A percentile compares a stretch with the other conserved stretches of the same genome.
phyloP scores from a whole-genome alignment of 2,797 vertebrate genomes.

The Melanotaenia maccullochi region DNA sequence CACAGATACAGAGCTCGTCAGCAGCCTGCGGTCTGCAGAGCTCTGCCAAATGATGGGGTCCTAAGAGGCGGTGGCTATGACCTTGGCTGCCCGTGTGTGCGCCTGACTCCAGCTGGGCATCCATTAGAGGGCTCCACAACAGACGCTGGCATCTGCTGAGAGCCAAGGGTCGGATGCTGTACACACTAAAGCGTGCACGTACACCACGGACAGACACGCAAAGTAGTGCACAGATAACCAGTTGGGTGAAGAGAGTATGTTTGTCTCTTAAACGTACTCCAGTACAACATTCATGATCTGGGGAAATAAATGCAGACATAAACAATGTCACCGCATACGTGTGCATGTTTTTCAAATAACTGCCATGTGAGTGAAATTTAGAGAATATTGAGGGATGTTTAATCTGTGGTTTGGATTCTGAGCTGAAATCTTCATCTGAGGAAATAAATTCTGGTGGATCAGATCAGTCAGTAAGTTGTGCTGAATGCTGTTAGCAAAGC shows the following conservation, averaged over 20 bases:
- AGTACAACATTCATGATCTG: too few relatives aligned
- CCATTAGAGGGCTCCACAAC: constrained; percentile 83
- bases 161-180: constrained; percentile 73
- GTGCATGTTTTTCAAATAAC: neutral
- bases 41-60: constrained; percentile 78
- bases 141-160: constrained; percentile 79
- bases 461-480: neutral
- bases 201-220: constrained; percentile 21
- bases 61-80: constrained; percentile 72
- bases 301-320: neutral
- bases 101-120: constrained; percentile 80
- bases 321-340: neutral
- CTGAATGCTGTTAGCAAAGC: neutral
- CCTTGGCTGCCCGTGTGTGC: constrained; percentile 82
- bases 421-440: neutral
- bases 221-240: constrained; percentile 15
- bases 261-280: too few relatives aligned
- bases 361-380: too few relatives aligned
- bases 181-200: constrained; percentile 35
- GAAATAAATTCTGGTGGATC: neutral
- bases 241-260: neutral
- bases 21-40: constrained; percentile 52
- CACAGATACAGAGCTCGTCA: neutral
- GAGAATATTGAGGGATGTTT: too few relatives aligned
- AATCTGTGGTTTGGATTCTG: too few relatives aligned